phyloP scores from a whole-genome alignment of 2,113 vertebrate species.

The Alces alces region DNA sequence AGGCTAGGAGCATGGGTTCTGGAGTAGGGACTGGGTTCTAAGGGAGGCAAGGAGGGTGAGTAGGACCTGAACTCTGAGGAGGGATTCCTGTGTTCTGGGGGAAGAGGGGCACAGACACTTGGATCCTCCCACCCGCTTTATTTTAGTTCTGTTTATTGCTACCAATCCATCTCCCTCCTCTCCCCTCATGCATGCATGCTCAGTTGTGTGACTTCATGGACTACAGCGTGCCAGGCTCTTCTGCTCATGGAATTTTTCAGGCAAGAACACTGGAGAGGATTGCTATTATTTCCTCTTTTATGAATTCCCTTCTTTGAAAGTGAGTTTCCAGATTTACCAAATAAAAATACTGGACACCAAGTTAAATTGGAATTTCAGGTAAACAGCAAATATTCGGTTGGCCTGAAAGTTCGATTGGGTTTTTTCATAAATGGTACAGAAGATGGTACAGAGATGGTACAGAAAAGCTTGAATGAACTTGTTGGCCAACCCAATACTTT shows the following conservation, averaged over 20 bases:
- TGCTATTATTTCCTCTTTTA: not conserved
- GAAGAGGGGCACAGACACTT: not conserved
- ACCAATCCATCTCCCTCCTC: not conserved
- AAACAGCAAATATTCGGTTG: not conserved
- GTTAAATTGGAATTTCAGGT: not conserved
- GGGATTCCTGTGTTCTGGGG: not conserved
- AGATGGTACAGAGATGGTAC: not conserved
- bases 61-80: not conserved
- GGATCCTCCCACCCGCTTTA: not conserved
- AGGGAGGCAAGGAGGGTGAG: not conserved
- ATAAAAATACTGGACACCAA: not conserved
- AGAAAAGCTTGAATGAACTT: not conserved
- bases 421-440: not conserved
- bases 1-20: not conserved
- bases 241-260: not conserved
- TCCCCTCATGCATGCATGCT: not conserved
- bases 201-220: not conserved
- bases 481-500: not conserved
- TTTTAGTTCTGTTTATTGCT: not conserved
- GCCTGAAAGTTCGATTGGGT: not conserved
- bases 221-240: not conserved
- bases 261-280: not conserved
- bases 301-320: not conserved
- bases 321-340: not conserved
- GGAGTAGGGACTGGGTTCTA: not conserved